A percentile compares a stretch with the other conserved stretches of the same genome.
phyloP scores from a whole-genome alignment of 30 jellyfish, hydroid and myxozoan genomes.

The Mastigias papua region DNA sequence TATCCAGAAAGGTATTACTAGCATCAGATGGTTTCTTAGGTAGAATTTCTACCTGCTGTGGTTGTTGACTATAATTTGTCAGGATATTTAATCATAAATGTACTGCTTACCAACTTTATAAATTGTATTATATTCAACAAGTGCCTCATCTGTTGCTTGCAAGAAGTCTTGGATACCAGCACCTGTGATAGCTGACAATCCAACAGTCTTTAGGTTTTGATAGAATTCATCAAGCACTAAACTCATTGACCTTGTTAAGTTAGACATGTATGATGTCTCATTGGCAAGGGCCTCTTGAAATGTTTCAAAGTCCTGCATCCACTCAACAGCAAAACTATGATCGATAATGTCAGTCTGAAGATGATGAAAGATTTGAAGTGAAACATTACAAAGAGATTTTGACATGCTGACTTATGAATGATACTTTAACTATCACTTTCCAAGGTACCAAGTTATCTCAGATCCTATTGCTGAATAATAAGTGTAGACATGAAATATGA shows the following conservation, averaged over 20 bases:
- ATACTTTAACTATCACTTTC: no score
- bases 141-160: slow-evolving; percentile 82
- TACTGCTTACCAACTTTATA: slow-evolving; percentile 85
- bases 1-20: no score
- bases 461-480: no score
- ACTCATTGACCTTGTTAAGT: slow-evolving; percentile 95
- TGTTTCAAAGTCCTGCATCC: slow-evolving; percentile 97
- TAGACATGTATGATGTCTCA: slow-evolving; percentile 89
- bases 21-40: no score
- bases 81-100: neutral
- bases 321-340: slow-evolving; percentile 85
- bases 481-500: no score
- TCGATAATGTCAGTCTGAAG: slow-evolving; percentile 88
- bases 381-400: no score
- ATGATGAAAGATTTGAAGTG: no score
- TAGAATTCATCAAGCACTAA: slow-evolving; percentile 96
- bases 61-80: no score
- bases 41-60: no score
- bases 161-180: slow-evolving; percentile 86
- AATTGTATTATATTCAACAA: slow-evolving; percentile 82
- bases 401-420: no score
- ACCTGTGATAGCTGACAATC: slow-evolving; percentile 94
- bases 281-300: slow-evolving; percentile 92
- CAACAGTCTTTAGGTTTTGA: slow-evolving; percentile 84
- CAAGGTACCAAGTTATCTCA: no score